Percentiles rank a stretch among this genome's conserved stretches.
phyloP scores from a whole-genome alignment of 2,113 vertebrate genomes.

The cat (Felis catus) region DNA sequence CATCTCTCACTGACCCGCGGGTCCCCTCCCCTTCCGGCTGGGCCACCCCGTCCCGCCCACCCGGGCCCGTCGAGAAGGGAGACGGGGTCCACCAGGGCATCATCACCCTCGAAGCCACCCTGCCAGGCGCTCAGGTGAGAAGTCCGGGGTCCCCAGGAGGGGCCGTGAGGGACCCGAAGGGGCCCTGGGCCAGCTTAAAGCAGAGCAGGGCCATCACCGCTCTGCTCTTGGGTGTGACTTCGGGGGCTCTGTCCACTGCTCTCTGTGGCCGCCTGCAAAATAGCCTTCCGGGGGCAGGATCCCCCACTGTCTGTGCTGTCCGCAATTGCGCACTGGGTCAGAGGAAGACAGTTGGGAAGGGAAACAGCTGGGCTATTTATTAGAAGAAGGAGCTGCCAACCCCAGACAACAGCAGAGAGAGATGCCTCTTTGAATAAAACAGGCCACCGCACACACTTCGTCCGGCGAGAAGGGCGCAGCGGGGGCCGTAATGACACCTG shows the following conservation, averaged over 20 bases:
- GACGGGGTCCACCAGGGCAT: accelerated
- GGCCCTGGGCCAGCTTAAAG: background rate
- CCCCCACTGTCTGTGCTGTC: too few species aligned
- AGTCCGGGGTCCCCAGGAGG: background rate
- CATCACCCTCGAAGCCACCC: background rate
- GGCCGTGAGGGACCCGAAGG: background rate
- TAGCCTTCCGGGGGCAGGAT: accelerated
- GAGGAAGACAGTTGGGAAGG: background rate
- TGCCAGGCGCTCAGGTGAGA: background rate
- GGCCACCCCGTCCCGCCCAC: background rate
- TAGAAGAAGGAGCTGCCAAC: background rate
- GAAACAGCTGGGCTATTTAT: background rate
- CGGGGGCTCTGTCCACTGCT: background rate
- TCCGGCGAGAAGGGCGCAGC: background rate
- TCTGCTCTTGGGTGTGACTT: background rate
- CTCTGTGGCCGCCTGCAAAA: background rate
- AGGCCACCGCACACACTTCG: accelerated
- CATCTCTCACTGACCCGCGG: background rate
- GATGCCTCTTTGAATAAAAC: background rate
- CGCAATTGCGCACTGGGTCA: background rate
- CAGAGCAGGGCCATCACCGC: background rate
- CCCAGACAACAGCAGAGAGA: accelerated
- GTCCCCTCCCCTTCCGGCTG: background rate
- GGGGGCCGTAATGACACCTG: background rate
- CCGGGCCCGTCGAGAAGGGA: background rate